phyloP scores from a whole-genome alignment of 1,140 invertebrate genomes.

The Plodia interpunctella region DNA sequence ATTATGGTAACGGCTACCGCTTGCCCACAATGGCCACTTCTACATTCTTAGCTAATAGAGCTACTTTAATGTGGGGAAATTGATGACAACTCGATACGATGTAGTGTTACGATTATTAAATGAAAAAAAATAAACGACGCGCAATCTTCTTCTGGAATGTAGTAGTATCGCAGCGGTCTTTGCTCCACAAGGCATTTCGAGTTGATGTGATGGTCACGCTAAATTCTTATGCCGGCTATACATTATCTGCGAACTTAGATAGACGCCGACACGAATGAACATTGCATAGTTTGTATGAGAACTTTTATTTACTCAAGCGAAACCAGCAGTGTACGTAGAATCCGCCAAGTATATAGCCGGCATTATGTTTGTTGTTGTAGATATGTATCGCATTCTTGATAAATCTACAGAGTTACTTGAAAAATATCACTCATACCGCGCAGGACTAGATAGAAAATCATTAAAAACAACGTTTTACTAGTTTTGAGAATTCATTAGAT shows the following conservation, averaged over 20 bases:
- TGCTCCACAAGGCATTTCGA: background rate
- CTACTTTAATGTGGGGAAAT: background rate
- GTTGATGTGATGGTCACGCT: background rate
- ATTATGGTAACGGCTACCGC: background rate
- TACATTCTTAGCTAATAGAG: background rate
- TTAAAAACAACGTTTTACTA: too few relatives aligned
- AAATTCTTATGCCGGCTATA: background rate
- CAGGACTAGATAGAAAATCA: too few relatives aligned
- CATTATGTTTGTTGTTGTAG: too few relatives aligned
- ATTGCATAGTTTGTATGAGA: too few relatives aligned
- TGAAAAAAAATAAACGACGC: background rate
- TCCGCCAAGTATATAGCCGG: too few relatives aligned
- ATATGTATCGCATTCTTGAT: too few relatives aligned
- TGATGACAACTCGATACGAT: slow-evolving; percentile 2
- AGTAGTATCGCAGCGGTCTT: background rate
- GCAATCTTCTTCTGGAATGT: background rate
- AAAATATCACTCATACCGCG: too few relatives aligned
- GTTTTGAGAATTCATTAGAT: too few relatives aligned
- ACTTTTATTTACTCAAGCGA: too few relatives aligned
- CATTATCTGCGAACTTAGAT: background rate
- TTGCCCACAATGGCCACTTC: background rate
- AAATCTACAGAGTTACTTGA: too few relatives aligned
- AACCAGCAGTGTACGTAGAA: too few relatives aligned
- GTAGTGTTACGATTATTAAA: background rate
- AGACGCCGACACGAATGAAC: too few relatives aligned